These are phyloP conservation scores for Zaprionus camerounensis DNA, from an alignment of 1,140 invertebrate species.

Conservation along the genomic window DNA sequence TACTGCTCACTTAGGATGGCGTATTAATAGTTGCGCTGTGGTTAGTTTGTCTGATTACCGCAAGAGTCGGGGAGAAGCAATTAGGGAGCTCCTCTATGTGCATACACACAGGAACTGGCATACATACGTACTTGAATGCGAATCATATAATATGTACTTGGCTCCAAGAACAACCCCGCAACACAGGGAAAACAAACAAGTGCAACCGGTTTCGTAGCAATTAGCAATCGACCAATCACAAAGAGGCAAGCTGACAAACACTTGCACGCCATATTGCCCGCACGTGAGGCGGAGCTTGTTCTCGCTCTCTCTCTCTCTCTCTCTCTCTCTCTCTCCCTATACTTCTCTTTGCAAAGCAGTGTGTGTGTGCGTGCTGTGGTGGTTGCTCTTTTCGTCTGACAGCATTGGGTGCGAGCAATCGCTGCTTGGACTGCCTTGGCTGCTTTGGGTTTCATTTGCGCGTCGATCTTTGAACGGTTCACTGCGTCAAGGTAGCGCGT, in stretches of 20 bases:
- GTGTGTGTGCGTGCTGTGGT: conserved; percentile 22
- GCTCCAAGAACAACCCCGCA: conserved; percentile 33
- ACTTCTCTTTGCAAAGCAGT: background rate
- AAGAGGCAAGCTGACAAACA: conserved; percentile 29
- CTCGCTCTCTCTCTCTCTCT: conserved; percentile 7
- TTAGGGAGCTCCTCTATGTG: conserved; percentile 50
- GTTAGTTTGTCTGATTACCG: conserved; percentile 66
- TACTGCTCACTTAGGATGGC: conserved; percentile 23
- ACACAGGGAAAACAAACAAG: conserved; percentile 41
- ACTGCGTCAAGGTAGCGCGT: conserved; percentile 57
- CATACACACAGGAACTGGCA: conserved; percentile 5
- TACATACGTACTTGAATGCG: background rate
- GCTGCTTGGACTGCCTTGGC: conserved; percentile 27
- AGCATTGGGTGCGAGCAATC: conserved; percentile 37
- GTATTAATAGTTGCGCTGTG: conserved; percentile 58
- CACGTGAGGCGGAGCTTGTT: conserved; percentile 56
- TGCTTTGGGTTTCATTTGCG: conserved; percentile 60
- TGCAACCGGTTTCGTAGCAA: conserved; percentile 41
- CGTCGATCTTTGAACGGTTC: conserved; percentile 83
- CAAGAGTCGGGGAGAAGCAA: conserved; percentile 78
- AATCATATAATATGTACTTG: background rate
- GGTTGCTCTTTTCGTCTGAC: conserved; percentile 36
- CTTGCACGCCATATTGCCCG: conserved; percentile 75
- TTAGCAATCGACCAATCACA: conserved; percentile 45
- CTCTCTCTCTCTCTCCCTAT: too few species aligned